These are phyloP conservation scores for Limnodromus scolopaceus DNA, from an alignment of 2,797 vertebrate species.

Conservation along the genomic window DNA sequence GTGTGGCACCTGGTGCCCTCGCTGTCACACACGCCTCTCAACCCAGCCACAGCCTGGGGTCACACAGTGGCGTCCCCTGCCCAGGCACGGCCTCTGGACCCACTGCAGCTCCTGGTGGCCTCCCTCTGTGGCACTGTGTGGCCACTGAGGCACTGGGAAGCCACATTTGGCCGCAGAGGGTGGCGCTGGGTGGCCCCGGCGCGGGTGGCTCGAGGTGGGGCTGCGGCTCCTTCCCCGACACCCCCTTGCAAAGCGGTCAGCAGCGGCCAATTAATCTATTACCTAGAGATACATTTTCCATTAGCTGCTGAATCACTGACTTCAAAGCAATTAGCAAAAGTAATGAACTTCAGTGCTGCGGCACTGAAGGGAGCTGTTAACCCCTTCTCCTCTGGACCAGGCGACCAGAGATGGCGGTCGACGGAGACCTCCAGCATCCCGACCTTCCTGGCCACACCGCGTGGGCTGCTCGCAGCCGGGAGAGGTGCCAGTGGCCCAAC, in stretches of 20 bases:
- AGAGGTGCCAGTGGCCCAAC: fast-evolving
- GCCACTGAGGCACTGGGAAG: fast-evolving
- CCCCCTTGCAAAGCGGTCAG: neutral
- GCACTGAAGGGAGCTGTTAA: slow-evolving; percentile 17
- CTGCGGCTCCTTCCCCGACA: neutral
- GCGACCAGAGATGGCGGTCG: fast-evolving
- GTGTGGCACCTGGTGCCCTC: fast-evolving
- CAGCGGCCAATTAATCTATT: slow-evolving; percentile 29
- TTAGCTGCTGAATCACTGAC: slow-evolving; percentile 39
- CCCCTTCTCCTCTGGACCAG: neutral
- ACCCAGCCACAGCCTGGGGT: fast-evolving
- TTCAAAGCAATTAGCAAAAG: slow-evolving; percentile 65
- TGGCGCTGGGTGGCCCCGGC: neutral
- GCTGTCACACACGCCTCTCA: fast-evolving
- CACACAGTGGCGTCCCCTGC: neutral
- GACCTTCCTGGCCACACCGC: fast-evolving
- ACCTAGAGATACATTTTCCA: slow-evolving; percentile 37
- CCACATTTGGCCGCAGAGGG: fast-evolving
- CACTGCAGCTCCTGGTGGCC: fast-evolving
- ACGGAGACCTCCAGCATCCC: neutral
- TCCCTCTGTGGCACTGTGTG: fast-evolving
- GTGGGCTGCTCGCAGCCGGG: fast-evolving
- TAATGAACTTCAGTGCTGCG: slow-evolving; percentile 55
- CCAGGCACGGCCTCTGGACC: fast-evolving
- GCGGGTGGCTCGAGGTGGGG: fast-evolving